A percentile compares a stretch with the other conserved stretches of the same genome.
These are phyloP conservation scores for Tinea trinotella DNA, from an alignment of 2,888 invertebrate genomes.

Conservation along the genomic window DNA sequence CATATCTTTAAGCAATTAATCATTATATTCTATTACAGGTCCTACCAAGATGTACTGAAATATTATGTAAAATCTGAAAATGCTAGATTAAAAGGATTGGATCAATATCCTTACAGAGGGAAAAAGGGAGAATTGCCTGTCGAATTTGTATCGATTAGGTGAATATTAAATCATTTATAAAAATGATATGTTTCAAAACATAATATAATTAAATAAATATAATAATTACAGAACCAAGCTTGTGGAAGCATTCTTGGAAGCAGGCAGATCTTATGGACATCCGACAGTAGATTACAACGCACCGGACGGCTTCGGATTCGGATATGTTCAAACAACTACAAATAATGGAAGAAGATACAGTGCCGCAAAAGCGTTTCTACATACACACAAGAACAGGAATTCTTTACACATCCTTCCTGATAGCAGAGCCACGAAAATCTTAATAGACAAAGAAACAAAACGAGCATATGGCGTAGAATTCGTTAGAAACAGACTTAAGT, in stretches of 20 bases:
- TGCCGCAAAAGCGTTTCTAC: constrained; percentile 76
- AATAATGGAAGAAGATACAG: constrained; percentile 75
- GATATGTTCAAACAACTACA: constrained; percentile 75
- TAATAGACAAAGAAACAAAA: constrained; percentile 75
- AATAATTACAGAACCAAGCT: constrained; percentile 47
- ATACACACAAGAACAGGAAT: constrained; percentile 68
- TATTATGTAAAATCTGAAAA: constrained; percentile 76
- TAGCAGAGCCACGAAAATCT: constrained; percentile 75
- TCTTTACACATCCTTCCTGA: constrained; percentile 80
- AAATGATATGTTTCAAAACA: no score
- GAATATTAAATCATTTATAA: constrained; percentile 22
- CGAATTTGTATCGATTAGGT: constrained; percentile 72
- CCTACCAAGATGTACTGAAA: constrained; percentile 73
- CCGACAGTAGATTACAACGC: constrained; percentile 79
- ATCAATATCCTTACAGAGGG: constrained; percentile 68
- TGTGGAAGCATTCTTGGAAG: constrained; percentile 68
- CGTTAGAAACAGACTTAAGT: constrained; percentile 57
- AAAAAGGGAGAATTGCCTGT: constrained; percentile 74
- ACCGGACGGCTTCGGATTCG: constrained; percentile 74
- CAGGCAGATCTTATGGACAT: constrained; percentile 77
- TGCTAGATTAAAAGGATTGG: constrained; percentile 56
- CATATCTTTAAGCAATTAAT: no score
- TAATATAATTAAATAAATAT: not conserved
- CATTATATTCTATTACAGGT: constrained; percentile 56
- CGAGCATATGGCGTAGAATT: constrained; percentile 79